Percentiles rank a stretch among this genome's conserved stretches.
Evolutionary conservation across 2,888 invertebrate species (phyloP).

Genomic region (Gymnoscelis rufifasciata): DNA sequence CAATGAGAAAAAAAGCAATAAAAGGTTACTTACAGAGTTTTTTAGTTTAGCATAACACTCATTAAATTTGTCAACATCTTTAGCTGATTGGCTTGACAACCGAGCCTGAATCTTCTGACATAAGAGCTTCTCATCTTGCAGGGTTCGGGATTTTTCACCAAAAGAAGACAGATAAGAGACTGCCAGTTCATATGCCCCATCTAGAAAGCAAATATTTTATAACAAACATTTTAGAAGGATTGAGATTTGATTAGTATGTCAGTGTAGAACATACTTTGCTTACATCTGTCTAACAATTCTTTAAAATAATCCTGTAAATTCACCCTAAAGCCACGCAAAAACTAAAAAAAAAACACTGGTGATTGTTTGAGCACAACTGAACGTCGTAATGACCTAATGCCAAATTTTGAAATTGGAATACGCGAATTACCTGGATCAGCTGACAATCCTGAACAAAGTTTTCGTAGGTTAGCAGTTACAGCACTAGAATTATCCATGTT

Average conservation of each 20-base stretch:
- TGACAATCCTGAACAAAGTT: constrained; percentile 64
- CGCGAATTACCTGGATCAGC: constrained; percentile 55
- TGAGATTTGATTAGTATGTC: not conserved
- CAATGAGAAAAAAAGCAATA: no score
- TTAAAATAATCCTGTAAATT: constrained; percentile 49
- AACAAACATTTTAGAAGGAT: no score
- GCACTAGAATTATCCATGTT: constrained; percentile 53
- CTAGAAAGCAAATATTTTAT: no score
- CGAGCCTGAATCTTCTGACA: constrained; percentile 64
- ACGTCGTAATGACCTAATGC: constrained; percentile 14
- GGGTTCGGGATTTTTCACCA: constrained; percentile 45
- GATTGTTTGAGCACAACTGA: constrained; percentile 13
- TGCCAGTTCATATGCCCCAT: constrained; percentile 70
- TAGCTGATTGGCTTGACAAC: constrained; percentile 46
- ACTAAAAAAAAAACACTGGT: not conserved
- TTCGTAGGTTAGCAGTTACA: constrained; percentile 57
- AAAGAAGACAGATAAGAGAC: constrained; percentile 65
- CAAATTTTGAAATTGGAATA: constrained; percentile 42
- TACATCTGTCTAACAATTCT: constrained; percentile 36
- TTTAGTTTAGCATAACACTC: constrained; percentile 68
- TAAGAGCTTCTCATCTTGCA: constrained; percentile 60
- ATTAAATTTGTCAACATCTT: constrained; percentile 68
- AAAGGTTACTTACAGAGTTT: constrained; percentile 53
- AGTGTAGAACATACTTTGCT: constrained; percentile 28
- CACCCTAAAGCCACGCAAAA: constrained; percentile 38